Percentiles rank a stretch among this genome's conserved stretches.
Conservation (phyloP, 2,113 vertebrate genomes). For the Panurus biarmicus region DNA sequence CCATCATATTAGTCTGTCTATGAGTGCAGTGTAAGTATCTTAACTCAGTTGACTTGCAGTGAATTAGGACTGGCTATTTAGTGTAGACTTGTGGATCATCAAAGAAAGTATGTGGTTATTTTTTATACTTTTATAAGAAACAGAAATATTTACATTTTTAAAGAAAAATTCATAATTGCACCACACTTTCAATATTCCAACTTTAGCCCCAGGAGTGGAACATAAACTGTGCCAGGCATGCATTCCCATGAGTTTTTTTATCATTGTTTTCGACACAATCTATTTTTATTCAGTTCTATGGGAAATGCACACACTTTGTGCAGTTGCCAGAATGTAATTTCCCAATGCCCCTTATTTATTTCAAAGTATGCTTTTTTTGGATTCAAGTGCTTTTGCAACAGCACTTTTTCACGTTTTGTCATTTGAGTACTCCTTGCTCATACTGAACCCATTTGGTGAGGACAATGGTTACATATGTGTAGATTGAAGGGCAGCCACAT, state of each 20-base stretch:
- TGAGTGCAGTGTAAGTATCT: not conserved
- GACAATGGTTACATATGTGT: not conserved
- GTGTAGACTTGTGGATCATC: not conserved
- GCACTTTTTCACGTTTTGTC: not conserved
- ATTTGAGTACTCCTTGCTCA: not conserved
- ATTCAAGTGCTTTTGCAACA: constrained; percentile 13
- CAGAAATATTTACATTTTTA: constrained; percentile 17
- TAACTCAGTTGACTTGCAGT: not conserved
- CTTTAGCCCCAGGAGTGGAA: constrained; percentile 17
- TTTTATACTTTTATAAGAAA: not conserved
- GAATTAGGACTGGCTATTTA: not conserved
- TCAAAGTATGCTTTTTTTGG: constrained; percentile 35
- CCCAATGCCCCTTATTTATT: constrained; percentile 47
- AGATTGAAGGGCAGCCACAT: not conserved
- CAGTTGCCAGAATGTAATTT: constrained; percentile 62
- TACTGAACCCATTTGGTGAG: not conserved
- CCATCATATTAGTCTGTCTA: not conserved
- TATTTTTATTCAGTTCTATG: constrained; percentile 74
- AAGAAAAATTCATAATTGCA: not conserved
- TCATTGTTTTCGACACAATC: constrained; percentile 57
- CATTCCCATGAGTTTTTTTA: constrained; percentile 60
- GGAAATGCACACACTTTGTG: constrained; percentile 66
- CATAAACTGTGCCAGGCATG: constrained; percentile 54
- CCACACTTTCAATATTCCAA: constrained; percentile 16
- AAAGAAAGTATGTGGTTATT: not conserved